phyloP scores from a whole-genome alignment of 1,140 invertebrate genomes.

The Teleogryllus occipitalis region DNA sequence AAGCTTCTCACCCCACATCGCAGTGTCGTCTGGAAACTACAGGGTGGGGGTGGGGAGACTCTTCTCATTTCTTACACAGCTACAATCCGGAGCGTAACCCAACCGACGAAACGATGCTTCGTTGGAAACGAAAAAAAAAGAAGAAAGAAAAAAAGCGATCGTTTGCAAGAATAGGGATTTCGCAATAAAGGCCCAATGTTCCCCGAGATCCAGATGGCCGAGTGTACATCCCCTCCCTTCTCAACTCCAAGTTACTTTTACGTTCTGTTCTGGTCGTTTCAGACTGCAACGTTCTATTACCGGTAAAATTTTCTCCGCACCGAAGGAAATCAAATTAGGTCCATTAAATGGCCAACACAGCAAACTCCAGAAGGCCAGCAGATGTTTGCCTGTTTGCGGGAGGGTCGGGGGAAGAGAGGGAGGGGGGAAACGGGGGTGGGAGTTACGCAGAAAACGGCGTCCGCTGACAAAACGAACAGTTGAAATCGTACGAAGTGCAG shows the following conservation, averaged over 20 bases:
- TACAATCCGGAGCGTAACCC: too few species aligned
- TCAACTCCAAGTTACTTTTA: neutral
- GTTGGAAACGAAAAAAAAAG: too few species aligned
- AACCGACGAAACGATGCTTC: too few species aligned
- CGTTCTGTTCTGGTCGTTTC: neutral
- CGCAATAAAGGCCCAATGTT: neutral
- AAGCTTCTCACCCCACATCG: too few species aligned
- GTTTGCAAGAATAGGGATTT: neutral
- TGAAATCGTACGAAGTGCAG: neutral
- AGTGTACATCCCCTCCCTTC: neutral
- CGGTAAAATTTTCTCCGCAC: neutral
- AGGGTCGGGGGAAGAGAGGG: neutral
- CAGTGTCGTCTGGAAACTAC: too few species aligned
- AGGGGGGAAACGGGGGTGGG: neutral
- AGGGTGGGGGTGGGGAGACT: too few species aligned
- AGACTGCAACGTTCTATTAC: neutral
- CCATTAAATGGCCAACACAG: neutral
- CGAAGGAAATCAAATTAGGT: neutral
- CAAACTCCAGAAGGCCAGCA: conserved; percentile 3
- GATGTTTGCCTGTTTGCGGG: neutral
- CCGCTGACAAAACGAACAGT: neutral
- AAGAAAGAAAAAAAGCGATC: too few species aligned
- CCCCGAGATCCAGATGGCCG: neutral
- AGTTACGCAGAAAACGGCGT: neutral
- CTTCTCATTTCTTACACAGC: too few species aligned